Evolutionary conservation across 2,888 invertebrate genomes (phyloP).

Genomic region (Trachelus stipa): DNA sequence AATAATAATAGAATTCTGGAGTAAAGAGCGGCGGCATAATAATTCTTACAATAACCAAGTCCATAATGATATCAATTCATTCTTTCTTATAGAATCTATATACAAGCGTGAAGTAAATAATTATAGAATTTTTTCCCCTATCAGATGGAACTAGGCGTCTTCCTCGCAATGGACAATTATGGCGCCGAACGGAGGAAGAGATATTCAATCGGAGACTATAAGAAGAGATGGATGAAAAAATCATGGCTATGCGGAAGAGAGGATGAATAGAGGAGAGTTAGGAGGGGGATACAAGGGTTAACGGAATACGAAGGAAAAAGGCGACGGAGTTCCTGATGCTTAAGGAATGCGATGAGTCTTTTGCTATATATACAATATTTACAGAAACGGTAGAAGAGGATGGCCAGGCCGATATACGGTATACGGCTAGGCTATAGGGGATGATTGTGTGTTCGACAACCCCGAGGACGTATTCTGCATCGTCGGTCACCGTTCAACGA

Average conservation of each 20-base stretch:
- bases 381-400: constrained; percentile 31
- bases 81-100: not conserved
- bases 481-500: constrained; percentile 59
- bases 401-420: not conserved
- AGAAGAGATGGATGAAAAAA: not conserved
- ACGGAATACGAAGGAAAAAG: not conserved
- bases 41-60: not conserved
- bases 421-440: constrained; percentile 4
- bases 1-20: constrained; percentile 44
- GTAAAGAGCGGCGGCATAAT: constrained; percentile 26
- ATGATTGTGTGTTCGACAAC: constrained; percentile 2
- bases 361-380: constrained; percentile 52
- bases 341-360: constrained; percentile 58
- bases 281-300: not conserved
- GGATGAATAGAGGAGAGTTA: not conserved
- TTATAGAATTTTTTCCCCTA: not conserved
- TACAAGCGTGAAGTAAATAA: not conserved
- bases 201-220: not conserved
- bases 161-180: not conserved
- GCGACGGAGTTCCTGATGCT: constrained; percentile 25
- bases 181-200: not conserved
- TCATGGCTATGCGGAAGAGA: not conserved
- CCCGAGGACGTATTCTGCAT: constrained; percentile 16
- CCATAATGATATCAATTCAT: not conserved
- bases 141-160: not conserved